Percentiles rank a stretch among this genome's conserved stretches.
phyloP scores from a whole-genome alignment of 2,888 invertebrate species.

The Caenorhabditis sinica region DNA sequence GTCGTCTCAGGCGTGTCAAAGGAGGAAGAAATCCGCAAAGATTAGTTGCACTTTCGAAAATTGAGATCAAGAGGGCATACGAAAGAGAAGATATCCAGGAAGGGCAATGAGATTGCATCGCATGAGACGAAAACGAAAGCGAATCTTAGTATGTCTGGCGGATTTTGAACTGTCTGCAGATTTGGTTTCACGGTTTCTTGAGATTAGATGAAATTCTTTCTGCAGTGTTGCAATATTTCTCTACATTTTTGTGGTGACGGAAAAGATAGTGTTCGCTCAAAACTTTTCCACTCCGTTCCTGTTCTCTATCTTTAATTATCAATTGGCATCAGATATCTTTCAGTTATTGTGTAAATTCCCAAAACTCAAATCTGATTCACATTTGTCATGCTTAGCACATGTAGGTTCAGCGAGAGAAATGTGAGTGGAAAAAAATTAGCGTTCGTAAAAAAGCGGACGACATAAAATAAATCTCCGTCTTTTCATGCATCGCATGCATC shows the following conservation, averaged over 20 bases:
- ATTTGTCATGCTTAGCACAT: no score
- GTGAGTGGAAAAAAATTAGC: background rate
- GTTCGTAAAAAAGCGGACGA: constrained; percentile 6
- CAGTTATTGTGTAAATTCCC: no score
- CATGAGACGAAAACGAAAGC: constrained; percentile 11
- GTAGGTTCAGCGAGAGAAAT: no score
- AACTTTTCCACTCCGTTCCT: no score
- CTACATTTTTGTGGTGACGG: background rate
- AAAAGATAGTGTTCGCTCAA: no score
- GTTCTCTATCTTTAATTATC: no score
- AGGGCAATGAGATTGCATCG: constrained; percentile 38
- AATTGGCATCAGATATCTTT: no score
- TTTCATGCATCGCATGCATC: background rate
- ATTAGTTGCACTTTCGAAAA: constrained; percentile 51
- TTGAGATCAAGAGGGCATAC: constrained; percentile 37
- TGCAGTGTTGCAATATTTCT: background rate
- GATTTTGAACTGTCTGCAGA: constrained; percentile 33
- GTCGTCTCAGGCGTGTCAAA: no score
- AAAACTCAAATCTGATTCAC: no score
- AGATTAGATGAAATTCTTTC: background rate
- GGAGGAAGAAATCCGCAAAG: constrained; percentile 21
- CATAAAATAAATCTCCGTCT: constrained; percentile 4
- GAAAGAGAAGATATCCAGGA: constrained; percentile 30
- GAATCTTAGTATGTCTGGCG: constrained; percentile 27
- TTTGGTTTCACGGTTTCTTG: background rate